phyloP scores from a whole-genome alignment of 2,113 vertebrate genomes.

The Hippocampus mohnikei region DNA sequence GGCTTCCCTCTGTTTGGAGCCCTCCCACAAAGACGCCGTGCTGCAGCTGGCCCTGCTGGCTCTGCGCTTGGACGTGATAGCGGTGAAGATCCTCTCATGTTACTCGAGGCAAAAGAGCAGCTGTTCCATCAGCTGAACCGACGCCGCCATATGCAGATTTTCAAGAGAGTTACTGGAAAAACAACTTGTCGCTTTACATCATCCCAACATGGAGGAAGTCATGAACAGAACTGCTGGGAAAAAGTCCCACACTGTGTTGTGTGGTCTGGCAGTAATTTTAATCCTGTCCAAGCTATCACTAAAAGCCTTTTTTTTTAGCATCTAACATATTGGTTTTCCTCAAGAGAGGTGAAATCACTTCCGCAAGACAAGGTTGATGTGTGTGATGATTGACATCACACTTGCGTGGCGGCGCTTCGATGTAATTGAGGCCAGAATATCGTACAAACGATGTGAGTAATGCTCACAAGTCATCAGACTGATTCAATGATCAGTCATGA shows the following conservation, averaged over 20 bases:
- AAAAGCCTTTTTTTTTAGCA: not conserved
- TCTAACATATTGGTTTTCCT: not conserved
- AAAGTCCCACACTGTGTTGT: slow-evolving; percentile 10
- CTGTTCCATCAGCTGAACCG: slow-evolving; percentile 2
- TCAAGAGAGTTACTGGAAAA: not conserved
- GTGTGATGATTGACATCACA: not conserved
- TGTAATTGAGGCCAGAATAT: not conserved
- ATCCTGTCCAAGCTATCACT: slow-evolving; percentile 5
- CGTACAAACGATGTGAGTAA: not conserved
- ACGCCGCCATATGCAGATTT: not conserved
- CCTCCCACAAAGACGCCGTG: not conserved
- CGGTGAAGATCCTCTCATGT: not conserved
- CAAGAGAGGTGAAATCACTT: slow-evolving; percentile 7
- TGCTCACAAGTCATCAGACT: not conserved
- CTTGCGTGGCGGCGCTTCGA: not conserved
- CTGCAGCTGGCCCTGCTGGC: slow-evolving; percentile 1
- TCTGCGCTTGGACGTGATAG: not conserved
- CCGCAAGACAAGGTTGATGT: not conserved
- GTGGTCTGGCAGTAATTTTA: slow-evolving; percentile 47
- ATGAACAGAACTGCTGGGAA: slow-evolving; percentile 2
- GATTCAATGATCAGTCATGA: not conserved
- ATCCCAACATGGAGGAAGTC: not conserved
- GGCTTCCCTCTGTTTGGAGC: slow-evolving; percentile 5
- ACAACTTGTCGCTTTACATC: slow-evolving; percentile 16
- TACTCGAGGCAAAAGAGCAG: not conserved